Conservation (phyloP, 2,113 vertebrate species). For the Calidris pugnax region DNA sequence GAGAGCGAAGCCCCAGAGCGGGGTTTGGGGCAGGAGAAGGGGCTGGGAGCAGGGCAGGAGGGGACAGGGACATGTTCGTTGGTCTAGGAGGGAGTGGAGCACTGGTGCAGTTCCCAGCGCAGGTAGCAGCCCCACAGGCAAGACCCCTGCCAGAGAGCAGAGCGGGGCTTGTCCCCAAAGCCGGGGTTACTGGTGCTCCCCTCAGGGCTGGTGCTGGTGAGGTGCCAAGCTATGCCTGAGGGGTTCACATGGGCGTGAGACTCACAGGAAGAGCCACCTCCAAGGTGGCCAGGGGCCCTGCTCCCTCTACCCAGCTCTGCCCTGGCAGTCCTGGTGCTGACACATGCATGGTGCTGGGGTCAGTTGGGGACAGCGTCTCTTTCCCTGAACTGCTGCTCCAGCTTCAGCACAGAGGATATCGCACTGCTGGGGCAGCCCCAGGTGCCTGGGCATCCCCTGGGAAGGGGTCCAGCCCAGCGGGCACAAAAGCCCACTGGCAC, state of each 20-base stretch:
- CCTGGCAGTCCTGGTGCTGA: not conserved
- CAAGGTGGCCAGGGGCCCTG: rapidly evolving
- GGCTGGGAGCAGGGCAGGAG: not conserved
- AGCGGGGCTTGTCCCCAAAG: not conserved
- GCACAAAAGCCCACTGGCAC: not conserved
- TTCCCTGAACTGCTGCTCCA: not conserved
- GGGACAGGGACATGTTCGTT: not conserved
- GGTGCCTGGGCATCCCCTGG: rapidly evolving
- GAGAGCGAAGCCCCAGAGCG: not conserved
- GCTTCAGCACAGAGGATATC: not conserved
- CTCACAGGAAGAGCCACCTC: not conserved
- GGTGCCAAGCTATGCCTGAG: not conserved
- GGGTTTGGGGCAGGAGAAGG: not conserved
- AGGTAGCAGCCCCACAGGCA: not conserved
- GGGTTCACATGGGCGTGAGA: rapidly evolving
- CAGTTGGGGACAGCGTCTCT: rapidly evolving
- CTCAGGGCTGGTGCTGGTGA: rapidly evolving
- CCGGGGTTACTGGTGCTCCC: not conserved
- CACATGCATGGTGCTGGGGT: rapidly evolving
- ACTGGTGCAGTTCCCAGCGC: not conserved
- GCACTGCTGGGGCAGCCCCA: not conserved
- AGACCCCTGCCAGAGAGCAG: not conserved
- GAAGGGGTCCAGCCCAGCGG: not conserved
- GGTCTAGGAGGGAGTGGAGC: not conserved
- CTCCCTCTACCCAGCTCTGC: not conserved